Conservation (phyloP, 2,888 invertebrate genomes). For the Eugnorisma glareosa region DNA sequence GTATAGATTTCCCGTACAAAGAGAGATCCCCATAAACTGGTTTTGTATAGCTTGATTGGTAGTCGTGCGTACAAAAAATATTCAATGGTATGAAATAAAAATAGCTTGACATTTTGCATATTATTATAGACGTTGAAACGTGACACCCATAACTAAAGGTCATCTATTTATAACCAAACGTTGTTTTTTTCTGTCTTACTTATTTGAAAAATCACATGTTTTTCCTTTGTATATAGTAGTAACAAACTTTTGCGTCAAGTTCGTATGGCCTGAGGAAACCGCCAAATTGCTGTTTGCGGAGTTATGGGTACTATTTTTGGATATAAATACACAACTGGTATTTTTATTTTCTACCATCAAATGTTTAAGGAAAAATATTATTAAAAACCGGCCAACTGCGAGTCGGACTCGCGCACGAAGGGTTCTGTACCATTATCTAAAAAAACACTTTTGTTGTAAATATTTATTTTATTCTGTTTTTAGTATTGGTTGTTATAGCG, state of each 20-base stretch:
- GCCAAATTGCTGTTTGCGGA: neutral
- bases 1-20: too few species aligned
- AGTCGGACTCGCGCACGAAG: too few species aligned
- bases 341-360: neutral
- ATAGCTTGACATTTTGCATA: constrained; percentile 14
- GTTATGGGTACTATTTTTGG: constrained; percentile 9
- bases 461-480: too few species aligned
- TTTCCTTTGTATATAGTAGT: constrained; percentile 16
- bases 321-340: neutral
- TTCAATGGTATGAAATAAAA: neutral
- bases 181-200: constrained; percentile 38
- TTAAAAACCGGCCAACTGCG: too few species aligned
- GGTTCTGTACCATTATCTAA: too few species aligned
- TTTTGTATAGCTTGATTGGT: too few species aligned
- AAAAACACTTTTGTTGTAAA: too few species aligned
- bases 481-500: too few species aligned
- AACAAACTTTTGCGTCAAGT: constrained; percentile 14
- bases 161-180: constrained; percentile 38
- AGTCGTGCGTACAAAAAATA: too few species aligned
- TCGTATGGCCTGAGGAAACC: constrained; percentile 2
- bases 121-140: neutral
- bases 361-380: neutral
- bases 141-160: constrained; percentile 26
- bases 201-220: constrained; percentile 14
- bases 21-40: too few species aligned